phyloP scores from a whole-genome alignment of 2,113 vertebrate species.

The Meriones unguiculatus region DNA sequence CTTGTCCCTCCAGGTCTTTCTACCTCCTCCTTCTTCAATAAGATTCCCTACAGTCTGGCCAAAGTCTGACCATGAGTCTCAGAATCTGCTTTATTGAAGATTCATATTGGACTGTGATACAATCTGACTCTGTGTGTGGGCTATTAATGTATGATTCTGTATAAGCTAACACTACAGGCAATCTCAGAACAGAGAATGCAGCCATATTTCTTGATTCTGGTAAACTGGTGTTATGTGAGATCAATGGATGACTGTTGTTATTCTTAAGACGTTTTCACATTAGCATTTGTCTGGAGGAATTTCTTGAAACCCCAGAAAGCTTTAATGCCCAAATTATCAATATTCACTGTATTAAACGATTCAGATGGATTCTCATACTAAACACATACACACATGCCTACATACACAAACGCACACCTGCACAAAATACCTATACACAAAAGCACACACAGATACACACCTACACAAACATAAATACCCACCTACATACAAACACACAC shows the following conservation, averaged over 20 bases:
- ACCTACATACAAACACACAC: not conserved
- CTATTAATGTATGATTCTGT: conserved; percentile 14
- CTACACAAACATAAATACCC: not conserved
- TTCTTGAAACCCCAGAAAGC: not conserved
- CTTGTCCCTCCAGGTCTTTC: too few species aligned
- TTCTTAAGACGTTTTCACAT: not conserved
- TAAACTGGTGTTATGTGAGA: not conserved
- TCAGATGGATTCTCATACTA: conserved; percentile 2
- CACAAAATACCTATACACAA: too few species aligned
- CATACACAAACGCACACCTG: too few species aligned
- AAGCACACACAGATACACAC: too few species aligned
- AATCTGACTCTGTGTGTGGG: not conserved
- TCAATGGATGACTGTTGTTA: not conserved
- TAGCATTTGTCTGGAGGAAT: not conserved
- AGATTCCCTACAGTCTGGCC: too few species aligned
- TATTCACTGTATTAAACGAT: not conserved
- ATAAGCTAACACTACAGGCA: not conserved
- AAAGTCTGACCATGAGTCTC: too few species aligned
- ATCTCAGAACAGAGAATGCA: conserved; percentile 31
- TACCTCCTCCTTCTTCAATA: too few species aligned
- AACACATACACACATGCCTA: not conserved
- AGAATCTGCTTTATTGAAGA: not conserved
- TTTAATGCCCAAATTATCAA: conserved; percentile 31
- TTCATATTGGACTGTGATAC: not conserved
- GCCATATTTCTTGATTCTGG: not conserved